Evolutionary conservation across 2,113 vertebrate species (phyloP).

Genomic region (Pungitius pungitius): DNA sequence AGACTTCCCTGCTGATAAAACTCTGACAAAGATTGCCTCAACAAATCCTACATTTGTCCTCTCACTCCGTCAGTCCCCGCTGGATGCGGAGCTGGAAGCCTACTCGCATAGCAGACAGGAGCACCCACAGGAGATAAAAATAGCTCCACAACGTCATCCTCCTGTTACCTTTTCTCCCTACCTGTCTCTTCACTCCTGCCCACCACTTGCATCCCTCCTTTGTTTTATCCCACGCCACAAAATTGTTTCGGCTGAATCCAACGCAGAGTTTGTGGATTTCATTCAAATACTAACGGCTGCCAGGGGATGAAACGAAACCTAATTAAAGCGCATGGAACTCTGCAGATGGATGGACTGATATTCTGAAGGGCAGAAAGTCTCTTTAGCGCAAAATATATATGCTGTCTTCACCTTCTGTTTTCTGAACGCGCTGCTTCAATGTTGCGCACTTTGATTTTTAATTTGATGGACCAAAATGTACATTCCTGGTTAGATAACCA

Average conservation of each 20-base stretch:
- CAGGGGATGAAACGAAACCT: constrained; percentile 62
- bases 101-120: constrained; percentile 60
- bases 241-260: constrained; percentile 20
- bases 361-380: not conserved
- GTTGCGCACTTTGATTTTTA: not conserved
- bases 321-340: constrained; percentile 58
- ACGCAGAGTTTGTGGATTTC: constrained; percentile 46
- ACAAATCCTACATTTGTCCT: constrained; percentile 7
- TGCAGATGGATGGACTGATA: constrained; percentile 21
- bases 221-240: not conserved
- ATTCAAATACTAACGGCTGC: constrained; percentile 76
- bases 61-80: constrained; percentile 38
- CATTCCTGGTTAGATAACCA: not conserved
- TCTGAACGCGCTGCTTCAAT: not conserved
- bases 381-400: constrained; percentile 1
- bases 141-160: constrained; percentile 60
- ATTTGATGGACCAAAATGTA: not conserved
- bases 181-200: constrained; percentile 13
- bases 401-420: not conserved
- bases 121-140: constrained; percentile 66
- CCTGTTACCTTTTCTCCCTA: constrained; percentile 22
- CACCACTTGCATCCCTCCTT: not conserved
- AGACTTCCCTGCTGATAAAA: constrained; percentile 5
- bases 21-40: constrained; percentile 8
- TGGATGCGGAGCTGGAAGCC: constrained; percentile 32